Base-by-base conservation (phyloP, 2,797 vertebrate species). In the Gouania willdenowi region DNA sequence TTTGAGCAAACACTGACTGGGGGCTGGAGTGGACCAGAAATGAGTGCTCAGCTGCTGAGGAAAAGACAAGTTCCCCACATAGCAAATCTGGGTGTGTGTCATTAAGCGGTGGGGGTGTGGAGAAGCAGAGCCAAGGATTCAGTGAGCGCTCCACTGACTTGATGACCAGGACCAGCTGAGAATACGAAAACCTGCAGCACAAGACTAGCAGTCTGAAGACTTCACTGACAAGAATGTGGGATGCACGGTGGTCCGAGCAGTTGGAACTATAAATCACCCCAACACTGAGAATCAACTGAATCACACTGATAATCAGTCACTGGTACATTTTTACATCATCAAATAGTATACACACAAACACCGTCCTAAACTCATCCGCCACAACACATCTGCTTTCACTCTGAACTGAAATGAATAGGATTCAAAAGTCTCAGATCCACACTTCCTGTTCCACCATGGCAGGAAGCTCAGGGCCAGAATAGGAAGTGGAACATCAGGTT, bases 401-500 rank as follows among this genome's bases (percentile, higher is more conserved):
- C 6, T 34, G 15, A 36, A 38, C 26, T 36, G 33, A 5, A 68
- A 20, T 17, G 34, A 14, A 14, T 14, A 57, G 37, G 45, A 29
- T 66, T 68, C 41, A 34, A 34, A 41, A 40, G 12, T 14, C 30
- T 17, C 20, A 10, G 33, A 22, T 17, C 1, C 6, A 11, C 43
- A 39, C 34, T 80, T 76, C 79, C 78, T 82, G 66, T 42, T 48
- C 10, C 13, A 23, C 34, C 41, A 31, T 5, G 48, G 75, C 77
- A 84, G 83, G 78, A 85, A 82, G 61, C 53, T 16, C n/a, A 5
- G 36, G 48, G 64, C 41, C 65, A 69, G 56, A 78, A 34, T 74
- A 83, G 87, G 85, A 87, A 88, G 71, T 72, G 62, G 70, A 82
- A 75, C 75, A 79, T 77, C 59, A 34, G 26, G 33, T 65, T 69